Evolutionary conservation across 2,888 invertebrate genomes (phyloP).

Genomic region (Nomada goodeniana): DNA sequence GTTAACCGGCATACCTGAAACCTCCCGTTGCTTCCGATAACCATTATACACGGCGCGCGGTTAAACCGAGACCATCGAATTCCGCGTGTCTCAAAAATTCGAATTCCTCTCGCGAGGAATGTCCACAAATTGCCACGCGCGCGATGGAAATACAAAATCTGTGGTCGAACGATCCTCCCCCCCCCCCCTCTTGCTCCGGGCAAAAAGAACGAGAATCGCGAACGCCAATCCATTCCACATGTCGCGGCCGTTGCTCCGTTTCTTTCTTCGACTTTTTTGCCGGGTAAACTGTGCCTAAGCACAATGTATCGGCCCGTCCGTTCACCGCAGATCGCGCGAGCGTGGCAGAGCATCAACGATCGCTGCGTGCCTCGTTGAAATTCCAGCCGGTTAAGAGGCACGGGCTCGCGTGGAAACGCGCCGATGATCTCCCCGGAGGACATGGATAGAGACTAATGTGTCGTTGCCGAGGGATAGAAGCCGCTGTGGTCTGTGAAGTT

Average conservation of each 20-base stretch:
- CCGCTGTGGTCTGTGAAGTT: conserved; percentile 81
- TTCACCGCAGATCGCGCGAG: conserved; percentile 38
- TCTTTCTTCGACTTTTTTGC: not conserved
- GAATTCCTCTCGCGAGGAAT: conserved; percentile 12
- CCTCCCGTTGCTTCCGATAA: too few relatives aligned
- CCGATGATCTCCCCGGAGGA: conserved; percentile 72
- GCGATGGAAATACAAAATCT: conserved; percentile 24
- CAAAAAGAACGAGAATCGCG: not conserved
- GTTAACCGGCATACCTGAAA: not conserved
- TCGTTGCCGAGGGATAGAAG: conserved; percentile 71
- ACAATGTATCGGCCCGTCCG: not conserved
- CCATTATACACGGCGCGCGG: too few relatives aligned
- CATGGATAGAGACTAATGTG: conserved; percentile 73
- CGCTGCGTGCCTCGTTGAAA: conserved; percentile 60
- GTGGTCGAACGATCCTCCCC: conserved; percentile 14
- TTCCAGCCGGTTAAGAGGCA: conserved; percentile 64
- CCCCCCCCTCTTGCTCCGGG: too few relatives aligned
- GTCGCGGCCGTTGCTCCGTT: not conserved
- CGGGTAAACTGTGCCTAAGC: too few relatives aligned
- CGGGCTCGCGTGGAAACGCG: conserved; percentile 33
- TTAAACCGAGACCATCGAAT: not conserved
- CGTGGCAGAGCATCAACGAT: not conserved
- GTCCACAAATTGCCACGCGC: not conserved
- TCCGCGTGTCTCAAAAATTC: not conserved
- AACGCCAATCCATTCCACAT: conserved; percentile 10